Percentiles rank a stretch among this genome's conserved stretches.
Evolutionary conservation across 2,113 vertebrate genomes (phyloP).

Genomic region (Acrocephalus kingi): DNA sequence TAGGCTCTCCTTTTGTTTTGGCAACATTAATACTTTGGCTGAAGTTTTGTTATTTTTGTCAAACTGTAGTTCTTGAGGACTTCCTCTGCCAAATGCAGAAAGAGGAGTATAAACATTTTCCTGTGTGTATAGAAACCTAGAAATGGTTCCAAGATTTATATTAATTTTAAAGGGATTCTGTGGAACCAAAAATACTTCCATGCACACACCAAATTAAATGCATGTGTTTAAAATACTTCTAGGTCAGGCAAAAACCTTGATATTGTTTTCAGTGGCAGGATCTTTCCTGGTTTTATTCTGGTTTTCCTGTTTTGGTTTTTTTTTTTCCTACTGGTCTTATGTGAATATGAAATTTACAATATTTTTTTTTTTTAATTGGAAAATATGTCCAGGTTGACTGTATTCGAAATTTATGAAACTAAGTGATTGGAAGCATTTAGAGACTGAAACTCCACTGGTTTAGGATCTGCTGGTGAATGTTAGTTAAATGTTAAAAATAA

Average conservation of each 20-base stretch:
- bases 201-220: background rate
- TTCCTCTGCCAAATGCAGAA: background rate
- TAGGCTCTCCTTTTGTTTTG: background rate
- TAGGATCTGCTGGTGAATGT: background rate
- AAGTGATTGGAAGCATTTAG: background rate
- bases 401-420: background rate
- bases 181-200: background rate
- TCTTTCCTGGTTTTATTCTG: background rate
- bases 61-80: background rate
- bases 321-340: background rate
- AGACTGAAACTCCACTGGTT: background rate
- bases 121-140: background rate
- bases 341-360: background rate
- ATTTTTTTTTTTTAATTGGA: background rate
- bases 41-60: background rate
- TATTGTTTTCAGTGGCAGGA: background rate
- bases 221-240: background rate
- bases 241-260: background rate
- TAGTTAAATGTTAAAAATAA: background rate
- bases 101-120: background rate
- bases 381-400: background rate
- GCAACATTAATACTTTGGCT: background rate
- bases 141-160: background rate
- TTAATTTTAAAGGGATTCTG: background rate
- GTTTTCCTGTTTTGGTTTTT: background rate